Conservation (phyloP, 2,113 vertebrate species). For the Heteronetta atricapilla region DNA sequence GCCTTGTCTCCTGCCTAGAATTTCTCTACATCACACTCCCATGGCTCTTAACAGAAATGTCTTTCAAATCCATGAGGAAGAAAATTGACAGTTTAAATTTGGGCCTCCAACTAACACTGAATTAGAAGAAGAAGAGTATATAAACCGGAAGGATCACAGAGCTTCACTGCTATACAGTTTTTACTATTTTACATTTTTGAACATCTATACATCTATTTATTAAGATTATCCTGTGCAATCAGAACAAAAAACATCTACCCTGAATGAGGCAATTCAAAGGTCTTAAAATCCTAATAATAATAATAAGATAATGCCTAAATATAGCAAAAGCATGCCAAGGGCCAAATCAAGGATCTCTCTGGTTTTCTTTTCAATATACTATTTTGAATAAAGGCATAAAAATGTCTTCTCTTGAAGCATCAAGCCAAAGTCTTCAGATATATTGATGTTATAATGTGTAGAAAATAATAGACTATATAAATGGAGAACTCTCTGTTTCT, state of each 20-base stretch:
- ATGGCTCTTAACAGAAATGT: not conserved
- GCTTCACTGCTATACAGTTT: not conserved
- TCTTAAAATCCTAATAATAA: not conserved
- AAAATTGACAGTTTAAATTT: not conserved
- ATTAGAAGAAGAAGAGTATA: not conserved
- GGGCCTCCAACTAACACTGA: not conserved
- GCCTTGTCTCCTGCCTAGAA: not conserved
- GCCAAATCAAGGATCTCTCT: not conserved
- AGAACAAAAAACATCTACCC: constrained; percentile 40
- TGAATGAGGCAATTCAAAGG: constrained; percentile 40
- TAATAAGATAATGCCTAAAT: not conserved
- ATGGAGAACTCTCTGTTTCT: not conserved
- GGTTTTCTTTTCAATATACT: not conserved
- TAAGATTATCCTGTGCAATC: constrained; percentile 27
- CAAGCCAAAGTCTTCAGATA: not conserved
- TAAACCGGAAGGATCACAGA: not conserved
- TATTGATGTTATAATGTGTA: not conserved
- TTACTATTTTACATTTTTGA: not conserved
- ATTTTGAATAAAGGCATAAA: not conserved
- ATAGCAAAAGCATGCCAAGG: not conserved
- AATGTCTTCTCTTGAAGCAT: not conserved
- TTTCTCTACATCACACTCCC: not conserved
- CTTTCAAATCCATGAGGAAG: not conserved
- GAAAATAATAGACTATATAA: not conserved
- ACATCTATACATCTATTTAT: constrained; percentile 14